Evolutionary conservation across 2,888 invertebrate species (phyloP), one percentile per base, ranked within the genome.

Genomic region (Harpalus rubripes): DNA sequence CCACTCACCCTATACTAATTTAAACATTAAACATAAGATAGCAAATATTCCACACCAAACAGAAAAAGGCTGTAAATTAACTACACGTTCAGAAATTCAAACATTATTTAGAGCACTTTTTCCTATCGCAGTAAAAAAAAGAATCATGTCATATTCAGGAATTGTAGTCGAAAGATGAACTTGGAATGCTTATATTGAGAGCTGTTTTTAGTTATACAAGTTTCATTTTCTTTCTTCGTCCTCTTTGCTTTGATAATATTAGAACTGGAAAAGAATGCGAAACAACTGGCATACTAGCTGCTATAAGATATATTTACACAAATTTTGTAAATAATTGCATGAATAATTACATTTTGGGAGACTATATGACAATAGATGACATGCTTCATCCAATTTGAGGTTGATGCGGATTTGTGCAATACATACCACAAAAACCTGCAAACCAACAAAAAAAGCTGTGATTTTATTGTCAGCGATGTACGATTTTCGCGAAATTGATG

Each of bases 381-480:
- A 86, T 86, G 85, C 56, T 86, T 16, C 61, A 84, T 72, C 41
- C 63, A 39, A 86, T 87, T 85, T 15, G 85, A 59, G 86, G 85
- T 32, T 65, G 81, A 68, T 81, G 74, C 58, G 8, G 26, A 39
- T 86, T 86, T 81, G 61, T 86, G 0, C 86, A 87, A 84, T 87
- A 87, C 65, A 87, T 87, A 8, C 87, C 87, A 16, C 80, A 82
- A 16, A 88, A 88, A 80, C 86, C 87, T 26, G 87, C 87, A 85
- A 86, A 3, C 22, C 1, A 22, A 22, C 1, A 22, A 22, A 22
- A 59, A 88, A 87, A 86, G 63, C 85, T 72, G 88, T 88, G n/a
- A 85, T 87, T 72, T 85, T 88, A 41, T 44, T 89, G 15, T 88
- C 87, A 72, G 87, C 87, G 7, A 86, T 88, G 87, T 88, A 88